phyloP scores from a whole-genome alignment of 2,888 invertebrate genomes.

The Yponomeuta plumbellus region DNA sequence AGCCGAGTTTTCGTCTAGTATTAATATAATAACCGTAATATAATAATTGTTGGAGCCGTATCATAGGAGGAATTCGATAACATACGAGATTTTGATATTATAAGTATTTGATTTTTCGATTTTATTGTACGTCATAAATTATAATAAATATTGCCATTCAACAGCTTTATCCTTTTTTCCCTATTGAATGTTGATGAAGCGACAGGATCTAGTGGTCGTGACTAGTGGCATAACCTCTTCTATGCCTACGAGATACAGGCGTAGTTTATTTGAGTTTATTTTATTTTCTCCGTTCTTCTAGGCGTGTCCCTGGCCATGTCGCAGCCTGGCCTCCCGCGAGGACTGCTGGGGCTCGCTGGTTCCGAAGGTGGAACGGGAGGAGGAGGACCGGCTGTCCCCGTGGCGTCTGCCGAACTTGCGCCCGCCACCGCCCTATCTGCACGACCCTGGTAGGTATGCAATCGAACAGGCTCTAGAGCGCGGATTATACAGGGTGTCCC shows the following conservation, averaged over 20 bases:
- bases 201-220: too few species aligned
- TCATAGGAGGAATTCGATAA: too few species aligned
- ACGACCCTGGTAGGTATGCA: constrained; percentile 32
- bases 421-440: constrained; percentile 58
- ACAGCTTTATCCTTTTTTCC: too few species aligned
- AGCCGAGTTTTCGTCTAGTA: too few species aligned
- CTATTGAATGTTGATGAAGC: too few species aligned
- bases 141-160: too few species aligned
- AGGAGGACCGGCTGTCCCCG: constrained; percentile 56
- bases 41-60: too few species aligned
- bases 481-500: too few species aligned
- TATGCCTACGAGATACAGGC: not conserved
- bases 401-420: constrained; percentile 65
- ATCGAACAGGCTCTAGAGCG: not conserved
- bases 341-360: constrained; percentile 62
- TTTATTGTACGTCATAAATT: too few species aligned
- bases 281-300: not conserved
- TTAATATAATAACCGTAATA: too few species aligned
- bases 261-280: not conserved
- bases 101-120: too few species aligned
- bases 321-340: constrained; percentile 44
- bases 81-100: too few species aligned
- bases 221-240: not conserved
- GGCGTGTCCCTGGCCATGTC: constrained; percentile 50
- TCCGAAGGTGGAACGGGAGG: constrained; percentile 60